Evolutionary conservation across 2,113 vertebrate species (phyloP).

Genomic region (Empidonax alnorum): DNA sequence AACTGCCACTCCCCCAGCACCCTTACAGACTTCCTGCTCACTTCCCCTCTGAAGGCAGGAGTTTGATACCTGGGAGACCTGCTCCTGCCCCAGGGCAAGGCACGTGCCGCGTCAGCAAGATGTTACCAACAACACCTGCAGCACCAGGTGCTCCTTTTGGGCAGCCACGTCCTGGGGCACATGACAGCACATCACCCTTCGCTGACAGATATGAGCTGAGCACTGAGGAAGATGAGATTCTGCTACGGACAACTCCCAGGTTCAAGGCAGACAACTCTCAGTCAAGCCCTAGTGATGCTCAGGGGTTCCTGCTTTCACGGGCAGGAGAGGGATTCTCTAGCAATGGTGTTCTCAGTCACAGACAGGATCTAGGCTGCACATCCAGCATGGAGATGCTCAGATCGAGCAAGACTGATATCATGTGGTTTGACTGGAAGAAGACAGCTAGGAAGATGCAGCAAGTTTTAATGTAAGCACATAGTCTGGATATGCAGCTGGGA

Average conservation of each 20-base stretch:
- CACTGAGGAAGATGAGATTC: neutral
- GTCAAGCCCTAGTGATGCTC: neutral
- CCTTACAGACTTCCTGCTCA: neutral
- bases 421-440: neutral
- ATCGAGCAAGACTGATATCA: neutral
- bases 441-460: neutral
- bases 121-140: neutral
- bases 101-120: neutral
- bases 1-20: neutral
- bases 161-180: neutral
- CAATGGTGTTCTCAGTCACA: neutral
- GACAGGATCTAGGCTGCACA: neutral
- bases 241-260: neutral
- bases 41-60: neutral
- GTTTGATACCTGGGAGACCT: fast-evolving
- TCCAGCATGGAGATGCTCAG: neutral
- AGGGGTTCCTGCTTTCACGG: neutral
- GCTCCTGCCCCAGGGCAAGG: fast-evolving
- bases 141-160: fast-evolving
- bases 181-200: neutral
- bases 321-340: neutral
- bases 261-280: neutral
- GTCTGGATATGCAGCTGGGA: neutral
- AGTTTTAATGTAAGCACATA: neutral
- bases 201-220: neutral